Evolutionary conservation across 2,113 vertebrate species (phyloP), one percentile per base, ranked within the genome.

Genomic region (Hippocampus barbouri): DNA sequence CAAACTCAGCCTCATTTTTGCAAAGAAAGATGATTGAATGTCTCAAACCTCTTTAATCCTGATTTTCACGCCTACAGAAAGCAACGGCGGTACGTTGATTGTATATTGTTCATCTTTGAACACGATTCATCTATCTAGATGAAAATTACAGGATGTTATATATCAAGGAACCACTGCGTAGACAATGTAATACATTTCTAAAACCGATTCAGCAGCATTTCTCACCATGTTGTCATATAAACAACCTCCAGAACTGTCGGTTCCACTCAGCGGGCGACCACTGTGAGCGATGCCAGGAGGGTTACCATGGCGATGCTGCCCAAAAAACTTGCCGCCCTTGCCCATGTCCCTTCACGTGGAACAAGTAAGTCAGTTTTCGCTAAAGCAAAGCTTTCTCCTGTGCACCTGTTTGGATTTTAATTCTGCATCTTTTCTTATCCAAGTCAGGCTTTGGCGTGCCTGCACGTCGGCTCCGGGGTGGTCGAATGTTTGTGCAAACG

Each of bases 401-500:
- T 23, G 54, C 54, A 56, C 54, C n/a, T 12, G 6, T 4, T 9
- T 12, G 23, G 12, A 3, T 34, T 54, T 40, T 69, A n/a, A 60
- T 60, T 20, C 53, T 66, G 5, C 11, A 0, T 47, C 21, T 69
- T 1, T 15, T 66, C 71, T 18, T 76, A 43, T 70, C 61, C 70
- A 70, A 97, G 95, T 69, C 95, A 96, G 89, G 93, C 95, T 20
- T 79, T 87, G 4, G 92, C 93, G 78, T 96, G 95, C 73, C 82
- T 91, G 49, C 86, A 92, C 76, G 80, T 87, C 5, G 89, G 87
- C 62, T 69, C 66, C 1, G 90, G 87, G 45, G 79, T 79, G 8
- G 75, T 95, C 45, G 89, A 91, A 49, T 97, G 95, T 65, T 81
- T 91, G 63, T 96, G 95, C 82, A 95, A 90, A 83, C 88, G 88